Evolutionary conservation across 23 tunicate species (phyloP).

Genomic region (Diplosoma virens): DNA sequence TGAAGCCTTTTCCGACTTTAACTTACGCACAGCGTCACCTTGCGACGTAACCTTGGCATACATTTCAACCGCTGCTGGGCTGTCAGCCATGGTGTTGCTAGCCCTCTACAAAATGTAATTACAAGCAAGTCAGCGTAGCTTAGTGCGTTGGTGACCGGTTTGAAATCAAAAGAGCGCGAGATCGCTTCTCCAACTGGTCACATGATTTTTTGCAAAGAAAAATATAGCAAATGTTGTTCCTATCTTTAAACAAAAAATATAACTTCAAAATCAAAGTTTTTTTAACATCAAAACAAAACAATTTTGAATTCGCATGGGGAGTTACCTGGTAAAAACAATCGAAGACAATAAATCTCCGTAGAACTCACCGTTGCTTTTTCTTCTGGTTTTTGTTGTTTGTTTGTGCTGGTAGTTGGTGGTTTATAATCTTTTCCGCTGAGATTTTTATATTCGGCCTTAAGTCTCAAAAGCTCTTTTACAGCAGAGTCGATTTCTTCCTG

Average conservation of each 20-base stretch:
- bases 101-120: background rate
- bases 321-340: too few species aligned
- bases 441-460: constrained; percentile 74
- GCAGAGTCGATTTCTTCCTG: constrained; percentile 73
- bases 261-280: too few species aligned
- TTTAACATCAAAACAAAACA: too few species aligned
- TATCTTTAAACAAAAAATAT: too few species aligned
- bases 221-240: too few species aligned
- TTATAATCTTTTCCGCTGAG: constrained; percentile 85
- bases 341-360: too few species aligned
- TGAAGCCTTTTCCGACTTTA: constrained; percentile 77
- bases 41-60: constrained; percentile 65
- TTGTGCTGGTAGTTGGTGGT: constrained; percentile 8
- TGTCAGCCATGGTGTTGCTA: background rate
- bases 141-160: too few species aligned
- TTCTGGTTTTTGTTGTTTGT: background rate
- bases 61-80: background rate
- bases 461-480: constrained; percentile 54
- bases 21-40: constrained; percentile 75
- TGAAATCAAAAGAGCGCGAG: too few species aligned
- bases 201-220: too few species aligned
- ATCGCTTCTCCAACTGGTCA: too few species aligned
- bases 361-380: background rate
- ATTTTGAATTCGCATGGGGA: too few species aligned
- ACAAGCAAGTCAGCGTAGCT: too few species aligned